A percentile compares a stretch with the other conserved stretches of the same genome.
These are phyloP conservation scores for Acromyrmex charruanus DNA, from an alignment of 1,140 invertebrate genomes.

Conservation along the genomic window DNA sequence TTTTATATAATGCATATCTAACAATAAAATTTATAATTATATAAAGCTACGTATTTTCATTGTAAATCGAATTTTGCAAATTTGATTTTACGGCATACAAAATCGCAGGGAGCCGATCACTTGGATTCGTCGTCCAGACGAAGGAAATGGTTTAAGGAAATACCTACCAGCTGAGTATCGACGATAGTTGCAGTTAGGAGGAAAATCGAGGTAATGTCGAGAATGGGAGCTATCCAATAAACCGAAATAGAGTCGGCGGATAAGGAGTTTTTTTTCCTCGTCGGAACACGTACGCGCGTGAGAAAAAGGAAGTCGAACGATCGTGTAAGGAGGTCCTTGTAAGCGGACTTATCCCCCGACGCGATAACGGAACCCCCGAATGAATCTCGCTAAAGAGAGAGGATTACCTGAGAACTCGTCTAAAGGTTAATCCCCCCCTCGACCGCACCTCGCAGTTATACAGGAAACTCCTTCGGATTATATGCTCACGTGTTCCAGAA, in stretches of 20 bases:
- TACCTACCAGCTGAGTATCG: constrained; percentile 15
- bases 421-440: constrained; percentile 65
- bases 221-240: constrained; percentile 64
- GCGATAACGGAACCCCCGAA: constrained; percentile 67
- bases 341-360: constrained; percentile 63
- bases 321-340: constrained; percentile 51
- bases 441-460: constrained; percentile 57
- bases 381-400: constrained; percentile 63
- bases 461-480: constrained; percentile 63
- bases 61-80: background rate
- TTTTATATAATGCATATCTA: background rate
- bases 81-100: background rate
- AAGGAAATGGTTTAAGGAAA: constrained; percentile 21
- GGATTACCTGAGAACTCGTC: constrained; percentile 72
- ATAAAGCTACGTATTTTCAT: background rate
- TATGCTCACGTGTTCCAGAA: constrained; percentile 37
- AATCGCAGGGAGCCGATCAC: background rate
- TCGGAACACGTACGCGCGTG: constrained; percentile 37
- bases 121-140: background rate
- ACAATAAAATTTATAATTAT: background rate
- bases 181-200: constrained; percentile 23
- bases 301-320: constrained; percentile 51
- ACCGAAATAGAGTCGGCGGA: constrained; percentile 67
- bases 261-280: constrained; percentile 62
- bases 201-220: constrained; percentile 32